phyloP scores from a whole-genome alignment of 1,140 invertebrate genomes.

The Caligus rogercresseyi region DNA sequence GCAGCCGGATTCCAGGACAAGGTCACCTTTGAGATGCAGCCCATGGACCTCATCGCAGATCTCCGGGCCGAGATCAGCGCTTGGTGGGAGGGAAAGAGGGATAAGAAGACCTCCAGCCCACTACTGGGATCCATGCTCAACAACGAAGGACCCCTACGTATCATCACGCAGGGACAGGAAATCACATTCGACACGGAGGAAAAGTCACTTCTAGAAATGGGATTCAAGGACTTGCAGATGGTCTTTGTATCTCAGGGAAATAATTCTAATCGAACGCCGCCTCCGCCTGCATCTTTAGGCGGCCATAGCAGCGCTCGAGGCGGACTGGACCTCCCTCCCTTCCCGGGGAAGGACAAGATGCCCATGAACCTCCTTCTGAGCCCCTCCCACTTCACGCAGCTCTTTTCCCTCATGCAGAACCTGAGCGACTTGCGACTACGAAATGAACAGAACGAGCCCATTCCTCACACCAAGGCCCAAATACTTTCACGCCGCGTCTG shows the following conservation, averaged over 20 bases:
- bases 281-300: conserved; percentile 38
- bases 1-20: conserved; percentile 52
- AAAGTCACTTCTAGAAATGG: conserved; percentile 66
- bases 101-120: conserved; percentile 21
- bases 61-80: conserved; percentile 76
- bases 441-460: background rate
- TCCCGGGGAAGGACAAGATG: conserved; percentile 50
- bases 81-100: conserved; percentile 49
- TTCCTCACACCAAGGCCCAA: conserved; percentile 64
- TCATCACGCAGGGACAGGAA: conserved; percentile 84
- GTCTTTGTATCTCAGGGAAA: conserved; percentile 32
- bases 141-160: conserved; percentile 62
- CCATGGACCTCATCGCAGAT: conserved; percentile 68
- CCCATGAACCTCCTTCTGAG: conserved; percentile 65
- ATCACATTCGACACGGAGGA: conserved; percentile 82
- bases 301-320: conserved; percentile 72
- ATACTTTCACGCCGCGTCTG: conserved; percentile 71
- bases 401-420: conserved; percentile 73
- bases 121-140: conserved; percentile 34
- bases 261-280: conserved; percentile 55
- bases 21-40: conserved; percentile 51
- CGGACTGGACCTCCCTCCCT: conserved; percentile 33
- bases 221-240: conserved; percentile 62
- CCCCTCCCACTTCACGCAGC: conserved; percentile 68
- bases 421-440: conserved; percentile 37